A percentile compares a stretch with the other conserved stretches of the same genome.
Conservation (phyloP, 2,113 vertebrate genomes). For the Physeter macrocephalus region DNA sequence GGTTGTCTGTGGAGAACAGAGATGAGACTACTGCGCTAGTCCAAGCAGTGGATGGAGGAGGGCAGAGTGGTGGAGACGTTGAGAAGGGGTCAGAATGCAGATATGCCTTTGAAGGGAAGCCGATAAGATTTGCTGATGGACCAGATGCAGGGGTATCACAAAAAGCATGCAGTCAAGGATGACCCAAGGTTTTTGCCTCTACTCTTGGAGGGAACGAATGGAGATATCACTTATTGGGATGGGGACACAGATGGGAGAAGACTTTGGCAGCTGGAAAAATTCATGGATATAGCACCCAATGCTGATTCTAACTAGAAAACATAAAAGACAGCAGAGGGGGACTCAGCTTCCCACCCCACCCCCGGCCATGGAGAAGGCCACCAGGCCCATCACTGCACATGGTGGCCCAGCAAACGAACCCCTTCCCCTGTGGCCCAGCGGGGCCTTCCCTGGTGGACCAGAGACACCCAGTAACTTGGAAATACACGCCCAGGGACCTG, state of each 20-base stretch:
- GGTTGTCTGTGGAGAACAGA: neutral
- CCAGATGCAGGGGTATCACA: neutral
- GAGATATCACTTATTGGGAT: no score
- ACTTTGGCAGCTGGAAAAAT: neutral
- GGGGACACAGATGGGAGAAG: neutral
- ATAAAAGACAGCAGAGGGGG: neutral
- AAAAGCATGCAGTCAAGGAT: neutral
- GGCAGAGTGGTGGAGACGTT: accelerated
- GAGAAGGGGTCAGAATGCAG: neutral
- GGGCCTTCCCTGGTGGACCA: neutral
- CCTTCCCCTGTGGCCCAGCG: neutral
- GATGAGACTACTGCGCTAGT: neutral
- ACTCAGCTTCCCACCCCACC: neutral
- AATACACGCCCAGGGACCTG: neutral
- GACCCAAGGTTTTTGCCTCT: neutral
- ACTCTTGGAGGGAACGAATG: neutral
- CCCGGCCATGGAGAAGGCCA: accelerated
- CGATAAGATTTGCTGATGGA: accelerated
- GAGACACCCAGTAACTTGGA: neutral
- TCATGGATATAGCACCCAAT: neutral
- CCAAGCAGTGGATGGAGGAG: neutral
- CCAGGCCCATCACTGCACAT: accelerated
- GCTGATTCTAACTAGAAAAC: neutral
- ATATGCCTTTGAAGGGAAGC: neutral
- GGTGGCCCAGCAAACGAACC: neutral